A percentile compares a stretch with the other conserved stretches of the same genome.
Conservation (phyloP, 2,797 vertebrate species). For the Sebastes taczanowskii region DNA sequence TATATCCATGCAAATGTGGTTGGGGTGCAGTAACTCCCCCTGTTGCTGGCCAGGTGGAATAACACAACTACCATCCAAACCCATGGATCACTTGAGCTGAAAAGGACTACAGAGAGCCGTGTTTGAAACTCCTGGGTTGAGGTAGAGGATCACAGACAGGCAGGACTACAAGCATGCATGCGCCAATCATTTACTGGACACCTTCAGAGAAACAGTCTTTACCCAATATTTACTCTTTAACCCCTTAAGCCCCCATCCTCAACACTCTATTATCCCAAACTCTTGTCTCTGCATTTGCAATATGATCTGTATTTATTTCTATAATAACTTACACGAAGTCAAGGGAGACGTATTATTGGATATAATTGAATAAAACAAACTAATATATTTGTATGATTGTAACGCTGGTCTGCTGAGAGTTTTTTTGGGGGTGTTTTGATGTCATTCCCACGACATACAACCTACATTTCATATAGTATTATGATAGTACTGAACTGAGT, state of each 20-base stretch:
- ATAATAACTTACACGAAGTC: slow-evolving; percentile 84
- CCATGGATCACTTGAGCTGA: slow-evolving; percentile 39
- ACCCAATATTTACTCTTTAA: slow-evolving; percentile 80
- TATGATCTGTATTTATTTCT: slow-evolving; percentile 87
- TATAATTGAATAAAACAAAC: slow-evolving; percentile 89
- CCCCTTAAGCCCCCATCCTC: slow-evolving; percentile 54
- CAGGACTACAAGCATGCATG: slow-evolving; percentile 82
- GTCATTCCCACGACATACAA: not conserved
- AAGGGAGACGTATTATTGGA: slow-evolving; percentile 85
- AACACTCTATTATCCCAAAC: slow-evolving; percentile 64
- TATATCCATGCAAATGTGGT: slow-evolving; percentile 72
- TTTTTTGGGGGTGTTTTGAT: slow-evolving; percentile 20
- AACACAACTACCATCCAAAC: slow-evolving; percentile 53
- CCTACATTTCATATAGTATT: not conserved
- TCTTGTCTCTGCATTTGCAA: slow-evolving; percentile 85
- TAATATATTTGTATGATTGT: slow-evolving; percentile 92
- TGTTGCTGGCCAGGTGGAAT: slow-evolving; percentile 48
- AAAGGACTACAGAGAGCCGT: slow-evolving; percentile 13
- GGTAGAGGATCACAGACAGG: slow-evolving; percentile 46
- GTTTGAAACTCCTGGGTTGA: slow-evolving; percentile 38
- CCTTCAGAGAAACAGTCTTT: slow-evolving; percentile 71
- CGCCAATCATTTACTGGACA: slow-evolving; percentile 85
- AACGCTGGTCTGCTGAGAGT: slow-evolving; percentile 61
- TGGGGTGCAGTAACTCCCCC: slow-evolving; percentile 54
- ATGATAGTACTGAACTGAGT: not conserved